These are phyloP conservation scores for Leistus spinibarbis DNA, from an alignment of 2,888 invertebrate genomes.

Conservation along the genomic window DNA sequence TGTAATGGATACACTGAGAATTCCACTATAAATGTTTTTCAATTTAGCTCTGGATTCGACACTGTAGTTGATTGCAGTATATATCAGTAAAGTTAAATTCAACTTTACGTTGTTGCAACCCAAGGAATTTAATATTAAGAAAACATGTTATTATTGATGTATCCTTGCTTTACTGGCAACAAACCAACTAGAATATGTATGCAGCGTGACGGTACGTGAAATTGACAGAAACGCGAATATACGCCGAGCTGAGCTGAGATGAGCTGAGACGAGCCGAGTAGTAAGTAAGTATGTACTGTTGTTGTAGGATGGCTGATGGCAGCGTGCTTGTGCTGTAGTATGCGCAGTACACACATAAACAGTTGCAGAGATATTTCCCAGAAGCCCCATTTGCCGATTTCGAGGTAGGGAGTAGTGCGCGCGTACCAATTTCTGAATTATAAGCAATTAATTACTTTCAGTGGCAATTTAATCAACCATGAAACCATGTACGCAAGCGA, in stretches of 20 bases:
- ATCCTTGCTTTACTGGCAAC: not conserved
- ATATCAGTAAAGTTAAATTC: no score
- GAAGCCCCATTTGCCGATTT: conserved; percentile 35
- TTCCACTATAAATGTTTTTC: no score
- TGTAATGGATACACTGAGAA: no score
- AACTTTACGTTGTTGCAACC: no score
- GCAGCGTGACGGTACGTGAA: not conserved
- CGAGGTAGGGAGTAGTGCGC: conserved; percentile 8
- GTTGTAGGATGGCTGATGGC: no score
- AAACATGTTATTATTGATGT: not conserved
- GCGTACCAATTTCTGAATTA: conserved; percentile 37
- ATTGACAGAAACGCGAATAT: not conserved
- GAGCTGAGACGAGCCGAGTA: no score
- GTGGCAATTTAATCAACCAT: conserved; percentile 39
- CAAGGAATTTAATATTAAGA: not conserved
- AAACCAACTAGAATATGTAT: not conserved
- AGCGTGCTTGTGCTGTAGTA: not conserved
- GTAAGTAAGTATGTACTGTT: not conserved
- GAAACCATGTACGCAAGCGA: conserved; percentile 37
- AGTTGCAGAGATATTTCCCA: conserved; percentile 34
- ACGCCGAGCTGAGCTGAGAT: not conserved
- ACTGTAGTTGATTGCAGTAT: no score
- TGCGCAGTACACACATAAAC: not conserved
- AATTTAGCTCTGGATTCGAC: no score
- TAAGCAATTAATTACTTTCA: conserved; percentile 40